Base-by-base conservation (phyloP, 2,797 vertebrate genomes). In the Hoplostethus mediterraneus region DNA sequence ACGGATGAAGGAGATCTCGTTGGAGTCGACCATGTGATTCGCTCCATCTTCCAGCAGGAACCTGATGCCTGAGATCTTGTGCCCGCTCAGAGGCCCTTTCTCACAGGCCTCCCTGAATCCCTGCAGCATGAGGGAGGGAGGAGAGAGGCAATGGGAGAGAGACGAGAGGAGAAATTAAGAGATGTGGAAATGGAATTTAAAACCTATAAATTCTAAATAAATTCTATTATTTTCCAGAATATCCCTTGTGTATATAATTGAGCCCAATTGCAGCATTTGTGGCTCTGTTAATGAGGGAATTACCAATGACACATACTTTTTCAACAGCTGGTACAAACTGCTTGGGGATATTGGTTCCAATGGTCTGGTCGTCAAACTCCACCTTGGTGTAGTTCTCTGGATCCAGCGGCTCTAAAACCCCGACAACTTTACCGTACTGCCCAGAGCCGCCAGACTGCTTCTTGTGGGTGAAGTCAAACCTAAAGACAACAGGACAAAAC, bases 391-490 rank as follows among this genome's bases (percentile, higher is more conserved):
- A 95, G 71, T 93, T 65, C 21, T 98, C 96, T 0, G 87, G 16
- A 0, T 97, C 94, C 80, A 99, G 90, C 13, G 97, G 97, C 84
- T 99, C 96, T 2, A 99, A 87, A 6, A 94, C 83, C 0, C 98
- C 98, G 0, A 94, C 93, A 0, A 99, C 98, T 90, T 98, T 99
- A 36, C 98, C 98, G 0, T 93, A 99, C 89, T 99, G 98, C 4
- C 98, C 98, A 0, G 98, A 95, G 25, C 98, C 98, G 0, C 98
- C 98, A 0, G 90, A 92, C 88, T 99, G 98, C 77, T 94, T 99
- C 92, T 99, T 99, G 79, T 99, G 98, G 1, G 96, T 98, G 79
- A 94, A 99, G 3, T 99, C 96, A 90, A 99, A 99, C 80, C 98
- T 99, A 48, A 10, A 73, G 42, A 13, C 12, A 53, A 4, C 2